Evolutionary conservation across 1,140 invertebrate genomes (phyloP), one percentile per base, ranked within the genome.

Genomic region (Drosophila ananassae): DNA sequence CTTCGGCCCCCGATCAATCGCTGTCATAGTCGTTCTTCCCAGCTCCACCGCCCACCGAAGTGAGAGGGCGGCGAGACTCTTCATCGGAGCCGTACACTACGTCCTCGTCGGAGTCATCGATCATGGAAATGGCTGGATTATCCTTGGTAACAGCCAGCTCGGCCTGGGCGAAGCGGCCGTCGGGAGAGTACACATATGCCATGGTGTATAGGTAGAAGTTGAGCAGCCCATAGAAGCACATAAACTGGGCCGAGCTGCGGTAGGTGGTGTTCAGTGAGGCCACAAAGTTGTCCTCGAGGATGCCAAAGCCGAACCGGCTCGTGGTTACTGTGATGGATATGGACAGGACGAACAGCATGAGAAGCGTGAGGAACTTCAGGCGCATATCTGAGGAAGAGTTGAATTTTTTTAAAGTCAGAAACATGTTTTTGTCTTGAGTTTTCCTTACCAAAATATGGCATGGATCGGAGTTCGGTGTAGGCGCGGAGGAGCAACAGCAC

Each of bases 61-160:
- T 89, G 8, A 97, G 93, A 1, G 96, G 96, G 63, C 95, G 94
- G 56, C 96, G 93, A 72, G 95, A 96, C 66, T 97, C 97, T 82
- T 97, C 97, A 73, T 98, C 97, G 25, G 97, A 98, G 73, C 97
- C 98, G 91, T 98, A 99, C 73, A 98, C 96, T 6, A 98, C 97
- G 77, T 99, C 98, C 93, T 99, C 98, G 91, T 99, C 98, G 0
- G 98, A 98, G 91, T 99, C 98, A 92, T 99, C 99, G 59, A 99
- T 96, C 98, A 99, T 99, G 9, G 98, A 99, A 92, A 99, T 97
- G 6, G 97, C 96, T 48, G 98, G 98, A 93, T 99, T 99, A 93
- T 99, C 98, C 93, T 98, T 99, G 25, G 98, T 98, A 78, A 98
- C 97, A 7, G 97, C 93, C 30, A 95, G 95, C 92, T 99, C 98